Conservation (phyloP, 1,140 invertebrate species). For the Phocides pigmalion region DNA sequence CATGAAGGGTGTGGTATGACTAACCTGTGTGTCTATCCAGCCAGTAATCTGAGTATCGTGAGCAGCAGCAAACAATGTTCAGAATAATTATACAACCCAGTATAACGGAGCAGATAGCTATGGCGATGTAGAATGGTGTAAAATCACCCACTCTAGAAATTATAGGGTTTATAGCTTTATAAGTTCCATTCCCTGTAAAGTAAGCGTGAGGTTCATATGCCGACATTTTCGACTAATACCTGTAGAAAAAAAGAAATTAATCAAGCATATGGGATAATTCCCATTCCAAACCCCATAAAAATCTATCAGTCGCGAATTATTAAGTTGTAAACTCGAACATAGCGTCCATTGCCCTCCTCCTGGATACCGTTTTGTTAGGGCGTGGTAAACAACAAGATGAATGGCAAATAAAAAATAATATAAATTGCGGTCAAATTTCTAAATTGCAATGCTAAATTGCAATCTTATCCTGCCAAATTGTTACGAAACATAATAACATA, state of each 20-base stretch:
- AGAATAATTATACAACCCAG: conserved; percentile 88
- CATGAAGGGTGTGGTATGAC: too few species aligned
- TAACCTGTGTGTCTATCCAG: conserved; percentile 91
- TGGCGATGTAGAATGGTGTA: conserved; percentile 90
- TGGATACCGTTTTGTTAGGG: conserved; percentile 38
- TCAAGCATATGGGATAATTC: conserved; percentile 1
- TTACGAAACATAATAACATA: not conserved
- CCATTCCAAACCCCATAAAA: too few species aligned
- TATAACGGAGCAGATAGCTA: conserved; percentile 90
- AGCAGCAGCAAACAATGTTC: conserved; percentile 92
- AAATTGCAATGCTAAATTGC: too few species aligned
- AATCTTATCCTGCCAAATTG: too few species aligned
- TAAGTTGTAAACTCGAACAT: not conserved
- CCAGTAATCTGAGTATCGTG: conserved; percentile 91
- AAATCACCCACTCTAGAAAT: conserved; percentile 84
- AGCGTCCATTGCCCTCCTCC: too few species aligned
- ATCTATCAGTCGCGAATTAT: not conserved
- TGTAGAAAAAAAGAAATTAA: conserved; percentile 63
- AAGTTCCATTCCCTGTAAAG: conserved; percentile 74
- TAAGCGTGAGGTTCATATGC: conserved; percentile 68
- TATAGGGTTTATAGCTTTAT: conserved; percentile 63
- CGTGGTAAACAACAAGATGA: conserved; percentile 37
- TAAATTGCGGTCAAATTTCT: too few species aligned
- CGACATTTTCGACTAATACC: conserved; percentile 70
- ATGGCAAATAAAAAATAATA: not conserved